phyloP scores from a whole-genome alignment of 1,140 invertebrate species.

The Calephelis virginiensis region DNA sequence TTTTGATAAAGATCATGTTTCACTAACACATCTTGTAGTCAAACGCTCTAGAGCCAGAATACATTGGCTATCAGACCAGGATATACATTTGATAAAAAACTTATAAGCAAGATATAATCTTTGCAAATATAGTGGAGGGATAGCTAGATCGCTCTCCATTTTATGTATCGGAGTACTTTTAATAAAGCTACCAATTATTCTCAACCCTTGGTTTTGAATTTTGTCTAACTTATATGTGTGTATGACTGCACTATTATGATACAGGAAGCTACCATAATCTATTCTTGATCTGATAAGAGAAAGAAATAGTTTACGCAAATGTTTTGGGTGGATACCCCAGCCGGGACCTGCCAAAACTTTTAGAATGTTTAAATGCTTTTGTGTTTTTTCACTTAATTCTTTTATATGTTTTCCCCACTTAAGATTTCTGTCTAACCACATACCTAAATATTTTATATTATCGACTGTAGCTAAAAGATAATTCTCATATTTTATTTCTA shows the following conservation, averaged over 20 bases:
- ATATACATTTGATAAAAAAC: background rate
- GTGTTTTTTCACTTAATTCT: background rate
- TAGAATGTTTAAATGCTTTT: background rate
- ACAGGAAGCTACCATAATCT: constrained; percentile 4
- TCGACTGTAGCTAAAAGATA: background rate
- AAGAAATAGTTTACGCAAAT: background rate
- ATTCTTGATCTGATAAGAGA: constrained; percentile 1
- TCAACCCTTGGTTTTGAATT: constrained; percentile 15
- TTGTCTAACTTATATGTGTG: constrained; percentile 4
- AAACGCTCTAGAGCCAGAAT: background rate
- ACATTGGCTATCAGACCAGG: background rate
- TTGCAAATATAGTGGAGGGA: background rate
- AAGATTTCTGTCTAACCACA: constrained; percentile 7
- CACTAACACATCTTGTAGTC: background rate
- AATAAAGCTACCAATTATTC: constrained; percentile 14
- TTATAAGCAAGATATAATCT: constrained; percentile 9
- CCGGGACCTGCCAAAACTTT: background rate
- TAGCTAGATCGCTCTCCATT: constrained; percentile 8
- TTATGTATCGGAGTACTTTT: background rate
- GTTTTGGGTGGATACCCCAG: constrained; percentile 14
- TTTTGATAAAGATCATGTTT: background rate
- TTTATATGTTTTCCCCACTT: constrained; percentile 14
- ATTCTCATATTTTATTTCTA: constrained; percentile 1
- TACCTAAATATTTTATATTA: constrained; percentile 13
- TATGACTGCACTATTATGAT: background rate